Conservation (phyloP, 1,140 invertebrate species). For the Sminthurides bifidus region DNA sequence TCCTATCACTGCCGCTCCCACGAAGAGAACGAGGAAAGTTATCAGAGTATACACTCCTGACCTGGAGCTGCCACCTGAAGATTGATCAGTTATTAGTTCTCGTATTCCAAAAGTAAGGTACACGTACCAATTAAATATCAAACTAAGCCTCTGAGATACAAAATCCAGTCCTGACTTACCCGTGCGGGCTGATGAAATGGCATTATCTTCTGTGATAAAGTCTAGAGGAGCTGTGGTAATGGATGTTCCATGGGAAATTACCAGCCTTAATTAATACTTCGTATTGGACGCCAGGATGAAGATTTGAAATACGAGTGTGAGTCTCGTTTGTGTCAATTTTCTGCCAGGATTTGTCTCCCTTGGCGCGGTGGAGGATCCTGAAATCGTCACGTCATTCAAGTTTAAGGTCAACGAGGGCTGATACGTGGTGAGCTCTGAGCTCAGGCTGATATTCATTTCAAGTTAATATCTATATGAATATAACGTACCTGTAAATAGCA, state of each 20-base stretch:
- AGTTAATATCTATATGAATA: neutral
- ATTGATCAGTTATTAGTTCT: too few relatives aligned
- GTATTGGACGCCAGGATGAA: slow-evolving; percentile 58
- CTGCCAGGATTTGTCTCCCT: slow-evolving; percentile 38
- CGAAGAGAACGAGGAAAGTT: slow-evolving; percentile 31
- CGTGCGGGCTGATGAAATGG: slow-evolving; percentile 49
- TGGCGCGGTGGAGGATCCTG: slow-evolving; percentile 43
- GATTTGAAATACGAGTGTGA: slow-evolving; percentile 50
- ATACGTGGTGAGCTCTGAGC: too few relatives aligned
- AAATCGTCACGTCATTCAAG: too few relatives aligned
- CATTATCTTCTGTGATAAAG: slow-evolving; percentile 58
- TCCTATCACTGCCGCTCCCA: slow-evolving; percentile 50
- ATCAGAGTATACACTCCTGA: slow-evolving; percentile 26
- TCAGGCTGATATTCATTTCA: neutral
- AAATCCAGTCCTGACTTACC: too few relatives aligned
- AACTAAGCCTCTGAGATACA: too few relatives aligned
- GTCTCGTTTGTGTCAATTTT: slow-evolving; percentile 60
- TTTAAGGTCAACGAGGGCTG: too few relatives aligned
- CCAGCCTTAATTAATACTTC: slow-evolving; percentile 69
- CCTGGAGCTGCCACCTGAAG: slow-evolving; percentile 10
- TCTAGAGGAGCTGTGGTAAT: slow-evolving; percentile 55
- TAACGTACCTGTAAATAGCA: slow-evolving; percentile 54
- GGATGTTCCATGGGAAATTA: slow-evolving; percentile 63
- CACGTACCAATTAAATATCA: too few relatives aligned
- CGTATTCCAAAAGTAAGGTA: too few relatives aligned